phyloP scores from a whole-genome alignment of 2,113 vertebrate species.

The Lepisosteus osseus region DNA sequence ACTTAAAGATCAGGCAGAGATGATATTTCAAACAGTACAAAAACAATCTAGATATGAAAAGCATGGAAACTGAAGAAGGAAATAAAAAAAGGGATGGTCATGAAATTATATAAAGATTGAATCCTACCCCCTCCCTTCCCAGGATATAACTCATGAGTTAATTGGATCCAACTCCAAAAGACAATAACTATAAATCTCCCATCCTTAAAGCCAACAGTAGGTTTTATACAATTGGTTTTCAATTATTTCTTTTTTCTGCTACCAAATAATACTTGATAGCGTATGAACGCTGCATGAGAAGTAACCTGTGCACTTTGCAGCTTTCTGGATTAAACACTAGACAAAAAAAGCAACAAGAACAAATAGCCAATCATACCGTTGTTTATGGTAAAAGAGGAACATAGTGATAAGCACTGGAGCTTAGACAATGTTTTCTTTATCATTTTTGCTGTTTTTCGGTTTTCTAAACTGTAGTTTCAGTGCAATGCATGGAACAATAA shows the following conservation, averaged over 20 bases:
- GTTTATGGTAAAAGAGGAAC: conserved; percentile 73
- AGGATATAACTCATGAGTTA: background rate
- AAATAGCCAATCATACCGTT: conserved; percentile 71
- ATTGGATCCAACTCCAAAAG: conserved; percentile 30
- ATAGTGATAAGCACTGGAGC: conserved; percentile 73
- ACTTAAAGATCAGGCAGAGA: conserved; percentile 23
- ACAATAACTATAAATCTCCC: conserved; percentile 40
- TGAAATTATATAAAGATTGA: conserved; percentile 18
- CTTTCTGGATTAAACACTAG: conserved; percentile 77
- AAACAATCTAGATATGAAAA: conserved; percentile 37
- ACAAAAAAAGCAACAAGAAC: conserved; percentile 72
- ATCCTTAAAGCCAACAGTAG: conserved; percentile 36
- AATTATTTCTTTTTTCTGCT: conserved; percentile 40
- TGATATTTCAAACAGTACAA: conserved; percentile 32
- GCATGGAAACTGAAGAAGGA: conserved; percentile 21
- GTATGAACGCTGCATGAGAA: conserved; percentile 47
- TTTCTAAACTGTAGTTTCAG: conserved; percentile 82
- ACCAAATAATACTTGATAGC: conserved; percentile 39
- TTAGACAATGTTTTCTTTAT: conserved; percentile 37
- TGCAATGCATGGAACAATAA: conserved; percentile 84
- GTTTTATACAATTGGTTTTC: conserved; percentile 31
- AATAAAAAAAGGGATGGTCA: conserved; percentile 30
- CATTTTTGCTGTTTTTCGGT: conserved; percentile 38
- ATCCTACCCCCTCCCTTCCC: conserved; percentile 6
- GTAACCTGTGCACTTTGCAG: conserved; percentile 50